Evolutionary conservation across 2,113 vertebrate genomes (phyloP).

Genomic region (Acrocephalus kingi): DNA sequence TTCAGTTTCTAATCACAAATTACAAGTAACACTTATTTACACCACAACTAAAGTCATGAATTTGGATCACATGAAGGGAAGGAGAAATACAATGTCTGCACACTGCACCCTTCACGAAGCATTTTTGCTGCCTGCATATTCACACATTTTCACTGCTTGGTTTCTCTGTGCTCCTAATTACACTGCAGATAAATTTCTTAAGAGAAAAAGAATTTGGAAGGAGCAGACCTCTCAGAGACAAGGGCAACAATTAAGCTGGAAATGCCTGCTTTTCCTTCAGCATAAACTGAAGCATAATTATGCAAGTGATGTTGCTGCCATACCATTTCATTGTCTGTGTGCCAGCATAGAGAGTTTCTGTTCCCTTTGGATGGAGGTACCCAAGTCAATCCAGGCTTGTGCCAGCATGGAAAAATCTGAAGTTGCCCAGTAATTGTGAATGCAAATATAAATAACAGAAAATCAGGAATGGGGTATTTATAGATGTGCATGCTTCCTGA

Average conservation of each 20-base stretch:
- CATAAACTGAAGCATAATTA: slow-evolving; percentile 6
- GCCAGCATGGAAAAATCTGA: background rate
- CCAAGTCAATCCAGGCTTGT: background rate
- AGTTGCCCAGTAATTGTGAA: background rate
- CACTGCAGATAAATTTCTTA: background rate
- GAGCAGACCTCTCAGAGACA: background rate
- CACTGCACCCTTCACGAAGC: background rate
- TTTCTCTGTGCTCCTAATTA: background rate
- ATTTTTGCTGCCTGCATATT: background rate
- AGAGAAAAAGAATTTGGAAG: background rate
- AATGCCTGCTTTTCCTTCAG: background rate
- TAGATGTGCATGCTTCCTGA: background rate
- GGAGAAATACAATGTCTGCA: background rate
- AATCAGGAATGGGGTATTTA: background rate
- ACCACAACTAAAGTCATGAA: background rate
- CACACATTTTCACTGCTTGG: background rate
- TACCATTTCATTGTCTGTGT: background rate
- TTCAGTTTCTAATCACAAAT: background rate
- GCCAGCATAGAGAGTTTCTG: background rate
- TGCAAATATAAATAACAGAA: background rate
- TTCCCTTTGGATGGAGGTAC: background rate
- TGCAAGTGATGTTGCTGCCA: background rate
- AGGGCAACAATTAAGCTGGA: slow-evolving; percentile 13
- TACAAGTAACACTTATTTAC: background rate
- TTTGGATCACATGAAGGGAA: background rate